phyloP scores from a whole-genome alignment of 2,888 invertebrate genomes.

The Protonemura montana region DNA sequence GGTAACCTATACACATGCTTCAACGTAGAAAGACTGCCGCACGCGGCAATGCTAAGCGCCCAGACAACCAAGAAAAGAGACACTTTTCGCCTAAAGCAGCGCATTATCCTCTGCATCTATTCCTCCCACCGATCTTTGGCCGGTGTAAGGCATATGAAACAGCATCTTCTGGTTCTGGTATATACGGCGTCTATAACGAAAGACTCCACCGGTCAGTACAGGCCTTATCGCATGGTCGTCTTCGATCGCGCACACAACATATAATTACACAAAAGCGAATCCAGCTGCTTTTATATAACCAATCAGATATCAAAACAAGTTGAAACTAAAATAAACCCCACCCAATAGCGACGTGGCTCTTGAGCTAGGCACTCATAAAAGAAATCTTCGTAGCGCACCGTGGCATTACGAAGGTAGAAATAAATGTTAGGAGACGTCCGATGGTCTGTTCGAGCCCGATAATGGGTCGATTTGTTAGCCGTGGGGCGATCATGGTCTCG shows the following conservation, averaged over 20 bases:
- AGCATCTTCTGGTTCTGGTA: no score
- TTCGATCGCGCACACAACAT: neutral
- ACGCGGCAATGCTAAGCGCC: neutral
- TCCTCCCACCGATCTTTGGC: neutral
- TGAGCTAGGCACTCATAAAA: neutral
- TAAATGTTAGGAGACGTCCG: neutral
- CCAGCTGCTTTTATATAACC: slow-evolving; percentile 24
- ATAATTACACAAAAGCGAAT: slow-evolving; percentile 25
- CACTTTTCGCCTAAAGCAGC: slow-evolving; percentile 19
- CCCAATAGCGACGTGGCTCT: neutral
- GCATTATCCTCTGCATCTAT: slow-evolving; percentile 2
- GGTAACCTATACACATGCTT: neutral
- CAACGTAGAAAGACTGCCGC: neutral
- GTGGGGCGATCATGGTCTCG: neutral
- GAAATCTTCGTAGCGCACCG: neutral
- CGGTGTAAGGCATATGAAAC: neutral
- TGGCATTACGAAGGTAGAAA: neutral
- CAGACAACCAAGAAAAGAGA: slow-evolving; percentile 2
- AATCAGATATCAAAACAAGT: slow-evolving; percentile 13
- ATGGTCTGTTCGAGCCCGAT: neutral
- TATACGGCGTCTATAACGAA: no score
- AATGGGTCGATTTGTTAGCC: neutral
- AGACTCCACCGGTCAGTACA: no score
- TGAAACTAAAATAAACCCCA: slow-evolving; percentile 18
- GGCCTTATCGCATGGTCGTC: neutral